Evolutionary conservation across 2,888 invertebrate genomes (phyloP), one percentile per base, ranked within the genome.

Genomic region (Trichogramma evanescens): DNA sequence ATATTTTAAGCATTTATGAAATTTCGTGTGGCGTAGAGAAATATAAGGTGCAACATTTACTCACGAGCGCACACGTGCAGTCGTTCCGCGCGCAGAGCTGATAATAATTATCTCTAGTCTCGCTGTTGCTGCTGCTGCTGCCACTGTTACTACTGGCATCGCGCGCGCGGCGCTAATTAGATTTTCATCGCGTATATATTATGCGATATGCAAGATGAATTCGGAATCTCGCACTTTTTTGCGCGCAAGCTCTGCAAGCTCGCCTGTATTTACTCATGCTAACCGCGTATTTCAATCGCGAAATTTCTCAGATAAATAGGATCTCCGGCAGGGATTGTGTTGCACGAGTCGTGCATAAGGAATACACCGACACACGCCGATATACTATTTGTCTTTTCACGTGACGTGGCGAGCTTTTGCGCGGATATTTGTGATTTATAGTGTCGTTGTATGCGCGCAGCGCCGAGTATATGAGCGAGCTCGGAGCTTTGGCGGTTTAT

Each of bases 41-140:
- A 26, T 26, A 26, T 26, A 26, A 26, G 26, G 26, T 26, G 26
- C 26, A 26, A 26, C 26, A 26, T 26, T 26, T 9, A 46, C 49
- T 41, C 55, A 38, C 48, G 46, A 48, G 48, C 50, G 10, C 50
- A 38, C 48, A 44, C 10, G 44, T 26, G 8, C n/a, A 42, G 49
- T 45, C 54, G 4, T 26, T 26, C 6, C 2, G 41, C 49, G 38
- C 40, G 40, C 43, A 9, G 7, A 9, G 6, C 39, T 62, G 60
- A 63, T 66, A 65, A 66, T 66, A 65, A 65, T 67, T 63, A 64
- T 66, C 66, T 63, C 63, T 2, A 26, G 26, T 26, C 26, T 26
- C 26, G 26, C 26, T 26, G 26, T 26, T 26, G 26, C 26, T 26
- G 26, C 13, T 13, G 13, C 26, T 26, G 26, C 26, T 26, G 26